Percentiles rank a stretch among this genome's conserved stretches.
These are phyloP conservation scores for Microctonus aethiopoides DNA, from an alignment of 2,888 invertebrate genomes.

Conservation along the genomic window DNA sequence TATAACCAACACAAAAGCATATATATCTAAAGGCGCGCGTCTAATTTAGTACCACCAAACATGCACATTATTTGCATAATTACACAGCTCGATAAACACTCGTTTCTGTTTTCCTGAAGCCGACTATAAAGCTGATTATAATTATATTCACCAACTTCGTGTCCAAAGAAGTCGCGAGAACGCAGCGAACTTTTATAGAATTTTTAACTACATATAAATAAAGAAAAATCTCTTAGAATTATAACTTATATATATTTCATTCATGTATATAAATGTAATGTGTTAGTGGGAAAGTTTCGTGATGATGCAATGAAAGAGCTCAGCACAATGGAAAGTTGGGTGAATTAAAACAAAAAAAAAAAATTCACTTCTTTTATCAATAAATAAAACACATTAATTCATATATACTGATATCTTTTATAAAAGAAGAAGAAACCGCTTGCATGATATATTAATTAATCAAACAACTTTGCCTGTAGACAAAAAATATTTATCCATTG, in stretches of 20 bases:
- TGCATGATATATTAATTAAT: too few relatives aligned
- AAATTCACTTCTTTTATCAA: too few relatives aligned
- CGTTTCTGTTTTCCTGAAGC: conserved; percentile 46
- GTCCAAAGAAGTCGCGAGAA: conserved; percentile 10
- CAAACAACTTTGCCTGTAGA: too few relatives aligned
- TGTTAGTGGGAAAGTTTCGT: background rate
- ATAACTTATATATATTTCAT: too few relatives aligned
- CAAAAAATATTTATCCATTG: too few relatives aligned
- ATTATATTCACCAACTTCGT: conserved; percentile 11
- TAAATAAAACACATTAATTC: too few relatives aligned
- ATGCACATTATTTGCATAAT: conserved; percentile 55
- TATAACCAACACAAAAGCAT: conserved; percentile 28
- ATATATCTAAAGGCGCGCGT: conserved; percentile 34
- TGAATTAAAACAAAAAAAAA: background rate
- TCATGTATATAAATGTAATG: too few relatives aligned
- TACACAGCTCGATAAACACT: conserved; percentile 51
- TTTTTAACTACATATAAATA: too few relatives aligned
- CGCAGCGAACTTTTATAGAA: background rate
- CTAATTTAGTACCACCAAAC: conserved; percentile 53
- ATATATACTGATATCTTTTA: too few relatives aligned
- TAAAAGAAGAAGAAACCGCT: too few relatives aligned
- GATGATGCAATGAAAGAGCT: background rate
- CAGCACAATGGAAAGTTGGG: background rate
- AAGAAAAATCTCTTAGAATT: background rate
- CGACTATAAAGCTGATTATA: conserved; percentile 21